These are phyloP conservation scores for Podarcis lilfordi DNA, from an alignment of 2,797 vertebrate species.

Conservation along the genomic window DNA sequence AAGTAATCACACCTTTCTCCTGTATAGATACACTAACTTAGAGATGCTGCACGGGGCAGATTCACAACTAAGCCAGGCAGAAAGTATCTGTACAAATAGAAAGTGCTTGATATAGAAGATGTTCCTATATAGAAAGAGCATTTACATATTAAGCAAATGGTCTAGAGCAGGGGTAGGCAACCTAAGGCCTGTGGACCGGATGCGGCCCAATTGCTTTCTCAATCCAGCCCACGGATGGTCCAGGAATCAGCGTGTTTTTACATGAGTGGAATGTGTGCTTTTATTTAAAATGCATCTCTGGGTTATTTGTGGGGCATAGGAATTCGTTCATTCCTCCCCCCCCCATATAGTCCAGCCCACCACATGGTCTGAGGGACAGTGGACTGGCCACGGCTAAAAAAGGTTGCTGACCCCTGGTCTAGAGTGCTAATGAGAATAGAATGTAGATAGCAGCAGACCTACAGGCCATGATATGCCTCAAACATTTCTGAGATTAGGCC, in stretches of 20 bases:
- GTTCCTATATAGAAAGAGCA: background rate
- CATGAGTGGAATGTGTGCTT: too few species aligned
- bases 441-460: background rate
- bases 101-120: conserved; percentile 3
- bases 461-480: background rate
- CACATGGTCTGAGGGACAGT: too few species aligned
- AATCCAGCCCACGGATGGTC: too few species aligned
- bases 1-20: background rate
- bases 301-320: too few species aligned
- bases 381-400: too few species aligned
- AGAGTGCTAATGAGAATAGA: conserved; percentile 32
- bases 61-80: background rate
- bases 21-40: background rate
- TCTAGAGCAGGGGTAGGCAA: background rate
- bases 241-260: too few species aligned
- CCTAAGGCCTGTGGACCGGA: too few species aligned
- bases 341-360: too few species aligned
- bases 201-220: too few species aligned
- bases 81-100: background rate
- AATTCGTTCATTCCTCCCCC: too few species aligned
- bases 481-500: background rate
- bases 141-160: conserved; percentile 6
- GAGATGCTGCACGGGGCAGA: background rate
- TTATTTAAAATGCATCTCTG: too few species aligned
- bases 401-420: too few species aligned